Base-by-base conservation (phyloP, 2,797 vertebrate species). In the Austrolebias charrua region DNA sequence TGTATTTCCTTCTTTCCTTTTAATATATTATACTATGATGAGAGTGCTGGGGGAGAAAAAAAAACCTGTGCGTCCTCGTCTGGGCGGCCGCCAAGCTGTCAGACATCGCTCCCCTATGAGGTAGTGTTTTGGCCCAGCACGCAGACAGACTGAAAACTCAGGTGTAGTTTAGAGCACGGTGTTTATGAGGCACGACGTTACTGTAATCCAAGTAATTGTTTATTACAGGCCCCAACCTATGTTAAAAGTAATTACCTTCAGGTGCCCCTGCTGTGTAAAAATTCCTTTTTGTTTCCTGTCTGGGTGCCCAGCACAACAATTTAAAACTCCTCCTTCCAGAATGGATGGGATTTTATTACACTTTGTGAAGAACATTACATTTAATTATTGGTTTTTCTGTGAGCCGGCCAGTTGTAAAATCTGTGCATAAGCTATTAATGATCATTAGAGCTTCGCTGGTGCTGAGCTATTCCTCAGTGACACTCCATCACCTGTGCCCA, bases 181-280 rank as follows among this genome's bases (percentile, higher is more conserved):
- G 81, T 90, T 88, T 86, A 90, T 8, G 82, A 84, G 83, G 73
- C 78, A 60, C 51, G 65, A 61, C 54, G 18, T 78, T 64, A 64
- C 76, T 80, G 82, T 81, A 90, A 88, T 88, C 85, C 79, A 75
- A 86, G 80, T 86, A 83, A 89, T 88, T 88, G 85, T 88, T 87
- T 88, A 86, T 85, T 87, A 82, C 63, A 63, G 63, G 58, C 75
- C 79, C 76, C 68, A 78, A 73, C 75, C 66, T 63, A 47, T 66
- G 73, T 79, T 81, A 78, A 72, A 73, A 75, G 76, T 85, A 78
- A 86, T 88, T 87, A 78, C 79, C 81, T 88, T 82, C 38, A 58
- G 83, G 84, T 84, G 75, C 85, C 80, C 85, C 79, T 64, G 59
- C 71, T 68, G 81, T 76, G 74, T 89, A 86, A 91, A 89, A 45